Percentiles rank a stretch among this genome's conserved stretches.
Conservation (phyloP, 53 echinoderm and acorn worm species). For the Patiria pectinifera region DNA sequence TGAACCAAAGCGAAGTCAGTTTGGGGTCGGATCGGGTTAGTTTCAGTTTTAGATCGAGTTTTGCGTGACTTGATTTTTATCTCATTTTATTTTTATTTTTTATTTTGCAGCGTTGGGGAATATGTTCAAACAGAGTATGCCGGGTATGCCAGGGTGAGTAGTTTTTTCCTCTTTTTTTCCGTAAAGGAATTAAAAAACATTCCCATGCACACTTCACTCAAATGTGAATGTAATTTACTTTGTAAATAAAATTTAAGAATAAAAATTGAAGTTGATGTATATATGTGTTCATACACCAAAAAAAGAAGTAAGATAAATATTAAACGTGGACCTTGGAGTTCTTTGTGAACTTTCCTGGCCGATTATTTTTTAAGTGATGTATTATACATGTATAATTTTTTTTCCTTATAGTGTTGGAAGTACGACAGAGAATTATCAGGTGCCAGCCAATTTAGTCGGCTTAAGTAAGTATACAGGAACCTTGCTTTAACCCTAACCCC, state of each 20-base stretch:
- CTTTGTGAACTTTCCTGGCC: too few species aligned
- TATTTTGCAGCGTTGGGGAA: conserved; percentile 45
- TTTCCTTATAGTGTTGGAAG: conserved; percentile 54
- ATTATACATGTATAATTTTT: background rate
- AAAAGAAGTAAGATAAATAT: too few species aligned
- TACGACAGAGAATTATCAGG: conserved; percentile 75
- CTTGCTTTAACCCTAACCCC: background rate
- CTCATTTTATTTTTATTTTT: background rate
- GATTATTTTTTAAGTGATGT: background rate
- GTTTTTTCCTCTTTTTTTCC: background rate
- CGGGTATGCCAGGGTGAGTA: conserved; percentile 37
- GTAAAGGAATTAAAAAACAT: background rate
- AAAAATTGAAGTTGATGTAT: too few species aligned
- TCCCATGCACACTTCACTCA: too few species aligned
- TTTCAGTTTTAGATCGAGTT: too few species aligned
- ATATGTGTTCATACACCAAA: too few species aligned
- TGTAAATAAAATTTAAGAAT: too few species aligned
- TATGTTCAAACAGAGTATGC: conserved; percentile 23
- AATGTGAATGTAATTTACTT: too few species aligned
- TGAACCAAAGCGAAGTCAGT: too few species aligned
- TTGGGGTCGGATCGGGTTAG: too few species aligned
- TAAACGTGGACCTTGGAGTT: too few species aligned
- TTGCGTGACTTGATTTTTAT: background rate
- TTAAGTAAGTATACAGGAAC: conserved; percentile 76
- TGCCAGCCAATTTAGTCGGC: conserved; percentile 91